phyloP scores from a whole-genome alignment of 2,888 invertebrate genomes.

The Mesorhabditis belari region DNA sequence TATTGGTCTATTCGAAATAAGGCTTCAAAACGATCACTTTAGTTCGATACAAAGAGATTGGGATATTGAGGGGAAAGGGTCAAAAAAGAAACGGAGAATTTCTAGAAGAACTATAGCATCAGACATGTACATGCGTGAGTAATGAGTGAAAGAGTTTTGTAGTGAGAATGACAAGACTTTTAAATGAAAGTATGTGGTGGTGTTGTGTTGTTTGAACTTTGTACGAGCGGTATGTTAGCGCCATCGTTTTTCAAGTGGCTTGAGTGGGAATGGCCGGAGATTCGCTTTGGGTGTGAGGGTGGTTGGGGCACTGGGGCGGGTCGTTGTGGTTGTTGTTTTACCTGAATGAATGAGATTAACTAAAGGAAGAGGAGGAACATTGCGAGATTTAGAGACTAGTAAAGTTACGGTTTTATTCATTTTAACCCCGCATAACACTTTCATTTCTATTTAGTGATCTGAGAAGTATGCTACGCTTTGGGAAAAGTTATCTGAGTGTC shows the following conservation, averaged over 20 bases:
- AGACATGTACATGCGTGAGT: slow-evolving; percentile 7
- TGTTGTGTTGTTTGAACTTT: slow-evolving; percentile 12
- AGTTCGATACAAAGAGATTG: no score
- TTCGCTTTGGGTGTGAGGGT: slow-evolving; percentile 23
- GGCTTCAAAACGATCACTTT: no score
- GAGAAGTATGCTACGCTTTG: no score
- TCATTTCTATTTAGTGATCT: no score
- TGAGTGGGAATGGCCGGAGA: slow-evolving; percentile 14
- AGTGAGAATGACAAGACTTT: slow-evolving; percentile 10
- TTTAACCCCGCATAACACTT: no score
- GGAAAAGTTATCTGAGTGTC: no score
- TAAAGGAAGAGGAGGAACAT: no score
- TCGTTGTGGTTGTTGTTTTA: slow-evolving; percentile 20
- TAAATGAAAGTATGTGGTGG: slow-evolving; percentile 35
- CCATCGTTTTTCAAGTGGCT: slow-evolving; percentile 12
- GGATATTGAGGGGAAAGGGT: no score
- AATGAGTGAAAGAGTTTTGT: slow-evolving; percentile 10
- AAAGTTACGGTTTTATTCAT: no score
- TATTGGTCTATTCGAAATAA: no score
- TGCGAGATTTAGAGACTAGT: no score
- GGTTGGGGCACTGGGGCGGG: neutral
- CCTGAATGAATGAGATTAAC: slow-evolving; percentile 11
- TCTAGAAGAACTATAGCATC: slow-evolving; percentile 1
- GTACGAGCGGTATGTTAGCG: slow-evolving; percentile 20
- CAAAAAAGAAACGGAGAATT: no score